Percentiles rank a stretch among this genome's conserved stretches.
Conservation (phyloP, 2,888 invertebrate genomes). For the Rhaphigaster nebulosa region DNA sequence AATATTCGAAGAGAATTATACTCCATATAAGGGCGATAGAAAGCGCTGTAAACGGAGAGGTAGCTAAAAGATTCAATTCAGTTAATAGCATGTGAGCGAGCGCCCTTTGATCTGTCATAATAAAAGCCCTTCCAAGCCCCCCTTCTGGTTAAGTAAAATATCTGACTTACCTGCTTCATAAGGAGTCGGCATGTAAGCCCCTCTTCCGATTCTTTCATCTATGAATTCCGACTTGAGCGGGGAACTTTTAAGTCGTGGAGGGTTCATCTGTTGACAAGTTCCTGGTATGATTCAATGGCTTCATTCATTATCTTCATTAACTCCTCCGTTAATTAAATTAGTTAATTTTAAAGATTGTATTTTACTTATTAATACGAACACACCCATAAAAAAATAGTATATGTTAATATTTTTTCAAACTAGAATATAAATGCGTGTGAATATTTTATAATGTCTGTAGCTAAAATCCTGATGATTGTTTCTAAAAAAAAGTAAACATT, state of each 20-base stretch:
- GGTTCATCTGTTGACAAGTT: not conserved
- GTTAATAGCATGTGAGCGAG: constrained; percentile 28
- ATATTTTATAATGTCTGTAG: too few relatives aligned
- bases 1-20: not conserved
- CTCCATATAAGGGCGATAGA: not conserved
- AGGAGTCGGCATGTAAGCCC: not conserved
- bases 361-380: too few relatives aligned
- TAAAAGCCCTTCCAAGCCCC: not conserved
- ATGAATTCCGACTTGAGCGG: constrained; percentile 5
- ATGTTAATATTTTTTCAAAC: too few relatives aligned
- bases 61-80: constrained; percentile 41
- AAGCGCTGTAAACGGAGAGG: not conserved
- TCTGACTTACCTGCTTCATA: constrained; percentile 24
- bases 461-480: too few relatives aligned
- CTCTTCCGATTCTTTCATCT: not conserved
- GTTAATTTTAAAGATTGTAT: too few relatives aligned
- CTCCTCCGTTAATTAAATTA: not conserved
- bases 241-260: not conserved
- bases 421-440: too few relatives aligned
- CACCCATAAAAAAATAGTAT: too few relatives aligned
- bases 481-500: too few relatives aligned
- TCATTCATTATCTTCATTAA: not conserved
- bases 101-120: constrained; percentile 44
- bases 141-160: constrained; percentile 34
- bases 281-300: not conserved